Evolutionary conservation across 1,140 invertebrate genomes (phyloP).

Genomic region (Riptortus pedestris): DNA sequence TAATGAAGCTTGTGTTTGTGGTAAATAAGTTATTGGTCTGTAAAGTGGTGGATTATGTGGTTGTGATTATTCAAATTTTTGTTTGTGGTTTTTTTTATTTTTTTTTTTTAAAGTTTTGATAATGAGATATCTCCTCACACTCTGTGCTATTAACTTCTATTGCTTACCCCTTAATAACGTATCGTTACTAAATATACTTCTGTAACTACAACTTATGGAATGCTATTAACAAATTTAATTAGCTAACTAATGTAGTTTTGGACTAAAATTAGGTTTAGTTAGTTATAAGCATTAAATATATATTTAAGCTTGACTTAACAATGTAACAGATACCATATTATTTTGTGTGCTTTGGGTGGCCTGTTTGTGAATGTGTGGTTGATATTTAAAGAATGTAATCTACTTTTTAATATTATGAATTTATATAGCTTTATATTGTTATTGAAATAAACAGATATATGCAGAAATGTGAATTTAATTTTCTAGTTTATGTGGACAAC

Average conservation of each 20-base stretch:
- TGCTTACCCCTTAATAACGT: neutral
- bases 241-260: neutral
- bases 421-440: neutral
- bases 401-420: neutral
- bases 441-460: neutral
- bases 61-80: neutral
- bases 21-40: neutral
- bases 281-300: neutral
- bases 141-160: neutral
- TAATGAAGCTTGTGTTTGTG: neutral
- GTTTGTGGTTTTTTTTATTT: neutral
- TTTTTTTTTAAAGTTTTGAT: no score
- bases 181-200: neutral
- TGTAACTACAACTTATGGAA: slow-evolving; percentile 10
- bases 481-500: no score
- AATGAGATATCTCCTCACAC: neutral
- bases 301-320: neutral
- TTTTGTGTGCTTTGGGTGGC: no score
- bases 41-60: neutral
- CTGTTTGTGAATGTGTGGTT: neutral
- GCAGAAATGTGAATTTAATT: neutral
- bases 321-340: neutral
- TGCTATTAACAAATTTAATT: slow-evolving; percentile 5
- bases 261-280: neutral
- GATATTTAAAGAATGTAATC: neutral